Percentiles rank a stretch among this genome's conserved stretches.
These are phyloP conservation scores for Archocentrus centrarchus DNA, from an alignment of 2,113 vertebrate species.

Conservation along the genomic window DNA sequence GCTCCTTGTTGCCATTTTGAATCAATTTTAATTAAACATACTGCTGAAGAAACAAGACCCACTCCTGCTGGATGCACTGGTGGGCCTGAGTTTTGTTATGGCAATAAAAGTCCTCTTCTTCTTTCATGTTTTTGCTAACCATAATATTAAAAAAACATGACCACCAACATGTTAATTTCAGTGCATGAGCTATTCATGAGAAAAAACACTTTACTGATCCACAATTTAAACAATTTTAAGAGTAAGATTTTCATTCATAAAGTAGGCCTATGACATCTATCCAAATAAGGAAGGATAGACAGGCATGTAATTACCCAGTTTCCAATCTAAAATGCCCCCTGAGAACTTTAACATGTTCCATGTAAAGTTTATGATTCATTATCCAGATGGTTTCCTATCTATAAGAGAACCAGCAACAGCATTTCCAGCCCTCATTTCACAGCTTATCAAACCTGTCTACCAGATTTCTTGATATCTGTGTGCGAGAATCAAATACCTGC, in stretches of 20 bases:
- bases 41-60: no score
- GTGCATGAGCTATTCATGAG: no score
- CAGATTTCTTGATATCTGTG: background rate
- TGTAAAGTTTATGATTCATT: background rate
- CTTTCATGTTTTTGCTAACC: no score
- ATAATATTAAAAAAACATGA: no score
- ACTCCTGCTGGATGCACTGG: no score
- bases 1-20: background rate
- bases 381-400: background rate
- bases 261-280: background rate
- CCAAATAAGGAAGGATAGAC: background rate
- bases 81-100: no score
- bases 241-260: background rate
- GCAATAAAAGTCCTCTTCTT: no score
- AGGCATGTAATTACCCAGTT: background rate
- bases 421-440: background rate
- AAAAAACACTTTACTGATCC: no score
- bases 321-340: background rate
- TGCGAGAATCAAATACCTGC: constrained; percentile 69
- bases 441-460: background rate
- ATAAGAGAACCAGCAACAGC: background rate
- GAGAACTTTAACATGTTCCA: background rate
- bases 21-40: no score
- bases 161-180: no score
- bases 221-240: background rate